Evolutionary conservation across 2,888 invertebrate genomes (phyloP), one percentile per base, ranked within the genome.

Genomic region (Pyrocoelia pectoralis): DNA sequence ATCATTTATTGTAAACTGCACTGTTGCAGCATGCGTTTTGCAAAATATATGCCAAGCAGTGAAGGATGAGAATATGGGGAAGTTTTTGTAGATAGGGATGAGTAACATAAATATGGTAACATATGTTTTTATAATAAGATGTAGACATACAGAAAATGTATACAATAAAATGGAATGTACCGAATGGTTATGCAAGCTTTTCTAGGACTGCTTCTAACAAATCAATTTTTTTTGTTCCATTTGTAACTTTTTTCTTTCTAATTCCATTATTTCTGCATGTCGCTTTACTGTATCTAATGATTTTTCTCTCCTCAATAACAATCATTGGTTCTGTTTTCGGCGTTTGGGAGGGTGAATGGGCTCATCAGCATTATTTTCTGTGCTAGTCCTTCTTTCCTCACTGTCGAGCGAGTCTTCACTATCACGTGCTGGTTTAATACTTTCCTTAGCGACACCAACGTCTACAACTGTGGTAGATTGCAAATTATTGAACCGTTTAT

Each of bases 21-120:
- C 62, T 66, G n/a, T 33, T 33, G 58, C 61, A 4, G 56, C 65
- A 43, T 58, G 59, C 53, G 56, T 66, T 24, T 13, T 69, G 17
- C 67, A 68, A 43, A 68, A 68, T 51, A 59, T 68, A 19, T 49
- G 43, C 24, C 8, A 43, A 43, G 12, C 2, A 43, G 10, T 15
- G 8, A 14, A 43, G 4, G 43, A 43, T 43, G 43, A 8, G 6
- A 43, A n/a, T n/a, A 43, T 15, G 15, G 10, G 13, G 2, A 43
- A 43, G 14, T 13, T 13, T 43, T 43, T 14, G 2, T 43, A 43
- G 15, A 43, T 43, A 43, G 4, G 15, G 6, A 14, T 43, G 6
- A 43, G 15, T n/a, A 33, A 33, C n/a, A n/a, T 33, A n/a, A 33
- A 33, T 43, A 13, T 15, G n/a, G n/a, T n/a, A n/a, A n/a, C n/a